Conservation (phyloP, 2,113 vertebrate species). For the Vicugna pacos region DNA sequence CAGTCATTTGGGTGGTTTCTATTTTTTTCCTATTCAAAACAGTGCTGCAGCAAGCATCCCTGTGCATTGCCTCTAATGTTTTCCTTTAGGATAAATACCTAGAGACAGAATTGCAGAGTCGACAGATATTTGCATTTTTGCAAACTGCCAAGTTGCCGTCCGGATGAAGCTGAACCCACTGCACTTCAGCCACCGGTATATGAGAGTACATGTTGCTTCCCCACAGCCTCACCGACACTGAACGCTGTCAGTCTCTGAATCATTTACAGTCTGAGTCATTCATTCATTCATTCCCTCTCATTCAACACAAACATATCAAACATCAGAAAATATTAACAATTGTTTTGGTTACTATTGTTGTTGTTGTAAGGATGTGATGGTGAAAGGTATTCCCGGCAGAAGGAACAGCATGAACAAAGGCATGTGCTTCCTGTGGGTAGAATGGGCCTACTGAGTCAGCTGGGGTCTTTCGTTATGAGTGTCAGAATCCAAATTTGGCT, state of each 20-base stretch:
- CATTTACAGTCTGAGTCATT: background rate
- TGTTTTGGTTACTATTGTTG: background rate
- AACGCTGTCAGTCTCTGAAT: background rate
- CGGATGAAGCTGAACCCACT: background rate
- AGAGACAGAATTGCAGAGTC: background rate
- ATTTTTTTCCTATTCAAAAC: background rate
- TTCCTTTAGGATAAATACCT: background rate
- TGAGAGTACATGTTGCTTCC: rapidly evolving
- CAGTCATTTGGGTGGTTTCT: background rate
- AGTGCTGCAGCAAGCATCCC: background rate
- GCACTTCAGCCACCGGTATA: rapidly evolving
- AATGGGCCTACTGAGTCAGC: background rate
- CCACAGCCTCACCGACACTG: background rate
- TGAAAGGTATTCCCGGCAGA: background rate
- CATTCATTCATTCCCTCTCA: background rate
- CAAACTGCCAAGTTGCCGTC: background rate
- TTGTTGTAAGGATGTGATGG: background rate
- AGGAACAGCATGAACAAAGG: background rate
- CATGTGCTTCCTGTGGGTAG: rapidly evolving
- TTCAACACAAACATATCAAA: background rate
- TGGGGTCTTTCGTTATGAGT: background rate
- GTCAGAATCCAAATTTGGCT: background rate
- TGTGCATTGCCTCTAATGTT: background rate
- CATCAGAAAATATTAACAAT: background rate
- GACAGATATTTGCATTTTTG: background rate